Base-by-base conservation (phyloP, 2,113 vertebrate genomes). In the Pseudorasbora parva region DNA sequence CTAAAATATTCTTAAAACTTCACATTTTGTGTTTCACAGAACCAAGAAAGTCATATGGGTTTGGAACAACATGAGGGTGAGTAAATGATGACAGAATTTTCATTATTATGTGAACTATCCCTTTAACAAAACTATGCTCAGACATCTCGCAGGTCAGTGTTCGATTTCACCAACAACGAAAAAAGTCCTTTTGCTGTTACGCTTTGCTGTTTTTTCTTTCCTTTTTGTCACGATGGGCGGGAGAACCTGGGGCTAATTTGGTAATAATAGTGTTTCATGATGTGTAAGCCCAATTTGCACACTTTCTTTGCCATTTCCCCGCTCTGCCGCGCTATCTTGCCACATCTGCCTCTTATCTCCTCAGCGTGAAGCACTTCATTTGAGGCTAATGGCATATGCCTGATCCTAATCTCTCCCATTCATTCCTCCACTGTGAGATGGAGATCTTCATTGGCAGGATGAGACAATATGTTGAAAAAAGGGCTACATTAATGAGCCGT, bases 301-400 rank as follows among this genome's bases (percentile, higher is more conserved):
- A 81, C 84, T 89, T 87, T 88, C 87, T 91, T 86, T 89, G 86
- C 90, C 87, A 83, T 91, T 91, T 92, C 92, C 87, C 87, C 82
- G 79, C 66, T 64, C 33, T 41, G 69, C 5, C 49, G 37, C 85
- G 81, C 87, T 90, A 91, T 84, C 87, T 83, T 82, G 87, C 89
- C 91, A 89, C 91, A 93, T 94, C 92, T 91, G 87, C 81, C 85
- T 86, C 89, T 94, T 93, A 92, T 93, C 93, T 91, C 10, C 85
- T 69, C 69, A 76, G 89, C 87, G 83, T 90, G 90, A 94, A 93
- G 92, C 92, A 93, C 93, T 93, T 92, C 90, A 94, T 94, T 94
- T 94, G 93, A 91, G 89, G 92, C 93, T 93, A 94, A 94, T 92
- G 92, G 92, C 91, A 89, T 88, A 83, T 88, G n/a, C 87, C 7